A percentile compares a stretch with the other conserved stretches of the same genome.
Evolutionary conservation across 2,797 vertebrate genomes (phyloP).

Genomic region (Acanthis flammea): DNA sequence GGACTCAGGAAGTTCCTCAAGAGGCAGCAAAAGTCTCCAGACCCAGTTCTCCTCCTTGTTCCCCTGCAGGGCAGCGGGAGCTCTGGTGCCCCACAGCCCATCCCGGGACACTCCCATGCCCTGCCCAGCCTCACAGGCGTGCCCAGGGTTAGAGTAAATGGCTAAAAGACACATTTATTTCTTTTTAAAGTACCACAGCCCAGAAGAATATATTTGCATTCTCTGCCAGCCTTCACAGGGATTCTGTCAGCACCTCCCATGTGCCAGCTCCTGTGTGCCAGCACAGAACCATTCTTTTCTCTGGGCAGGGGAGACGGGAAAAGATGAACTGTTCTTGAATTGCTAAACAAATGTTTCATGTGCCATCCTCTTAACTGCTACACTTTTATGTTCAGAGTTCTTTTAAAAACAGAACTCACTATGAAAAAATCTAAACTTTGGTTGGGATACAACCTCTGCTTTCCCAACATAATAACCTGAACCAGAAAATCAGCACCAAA

Average conservation of each 20-base stretch:
- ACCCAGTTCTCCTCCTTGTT: neutral
- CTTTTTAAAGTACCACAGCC: neutral
- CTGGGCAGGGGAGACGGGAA: neutral
- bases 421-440: neutral
- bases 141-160: neutral
- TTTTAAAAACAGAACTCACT: neutral
- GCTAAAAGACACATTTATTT: neutral
- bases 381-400: neutral
- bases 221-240: neutral
- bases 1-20: neutral
- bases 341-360: neutral
- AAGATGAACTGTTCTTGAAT: neutral
- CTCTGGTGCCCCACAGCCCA: neutral
- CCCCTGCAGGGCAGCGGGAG: neutral
- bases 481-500: neutral
- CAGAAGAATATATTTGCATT: neutral
- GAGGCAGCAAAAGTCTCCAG: neutral
- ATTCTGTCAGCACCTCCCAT: neutral
- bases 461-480: neutral
- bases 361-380: neutral
- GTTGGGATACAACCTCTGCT: neutral
- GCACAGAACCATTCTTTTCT: neutral
- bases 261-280: neutral
- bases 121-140: neutral
- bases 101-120: neutral